Evolutionary conservation across 1,140 invertebrate species (phyloP).

Genomic region (Camponotus floridanus): DNA sequence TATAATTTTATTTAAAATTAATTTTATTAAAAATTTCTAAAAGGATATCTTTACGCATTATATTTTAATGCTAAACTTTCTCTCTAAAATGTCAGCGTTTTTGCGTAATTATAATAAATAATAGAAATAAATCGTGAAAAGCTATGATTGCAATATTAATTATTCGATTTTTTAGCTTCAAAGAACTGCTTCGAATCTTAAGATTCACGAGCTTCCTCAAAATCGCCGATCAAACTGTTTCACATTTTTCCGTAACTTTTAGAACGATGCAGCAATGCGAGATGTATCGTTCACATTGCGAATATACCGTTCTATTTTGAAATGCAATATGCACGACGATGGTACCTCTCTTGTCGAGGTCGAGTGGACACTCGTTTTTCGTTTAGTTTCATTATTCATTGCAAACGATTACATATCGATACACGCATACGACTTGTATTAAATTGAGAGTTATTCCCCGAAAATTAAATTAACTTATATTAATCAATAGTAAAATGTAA

Average conservation of each 20-base stretch:
- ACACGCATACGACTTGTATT: constrained; percentile 14
- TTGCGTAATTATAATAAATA: neutral
- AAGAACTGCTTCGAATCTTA: constrained; percentile 1
- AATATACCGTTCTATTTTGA: constrained; percentile 75
- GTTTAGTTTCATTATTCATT: constrained; percentile 52
- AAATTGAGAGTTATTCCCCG: neutral
- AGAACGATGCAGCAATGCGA: constrained; percentile 58
- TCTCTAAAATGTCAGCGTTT: neutral
- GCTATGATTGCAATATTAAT: neutral
- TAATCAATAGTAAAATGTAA: neutral
- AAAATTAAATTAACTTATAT: constrained; percentile 2
- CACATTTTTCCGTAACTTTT: constrained; percentile 78
- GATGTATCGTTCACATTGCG: constrained; percentile 67
- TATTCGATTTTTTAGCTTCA: neutral
- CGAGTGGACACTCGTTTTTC: constrained; percentile 73
- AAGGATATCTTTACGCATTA: neutral
- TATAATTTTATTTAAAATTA: no score
- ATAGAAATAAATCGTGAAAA: neutral
- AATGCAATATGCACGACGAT: constrained; percentile 78
- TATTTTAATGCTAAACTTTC: neutral
- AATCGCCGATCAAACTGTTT: constrained; percentile 20
- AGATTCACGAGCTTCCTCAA: constrained; percentile 52
- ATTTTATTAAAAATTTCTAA: neutral
- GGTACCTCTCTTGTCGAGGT: constrained; percentile 67
- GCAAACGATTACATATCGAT: constrained; percentile 13